phyloP scores from a whole-genome alignment of 2,888 invertebrate species.

The Dasysyrphus tricinctus region DNA sequence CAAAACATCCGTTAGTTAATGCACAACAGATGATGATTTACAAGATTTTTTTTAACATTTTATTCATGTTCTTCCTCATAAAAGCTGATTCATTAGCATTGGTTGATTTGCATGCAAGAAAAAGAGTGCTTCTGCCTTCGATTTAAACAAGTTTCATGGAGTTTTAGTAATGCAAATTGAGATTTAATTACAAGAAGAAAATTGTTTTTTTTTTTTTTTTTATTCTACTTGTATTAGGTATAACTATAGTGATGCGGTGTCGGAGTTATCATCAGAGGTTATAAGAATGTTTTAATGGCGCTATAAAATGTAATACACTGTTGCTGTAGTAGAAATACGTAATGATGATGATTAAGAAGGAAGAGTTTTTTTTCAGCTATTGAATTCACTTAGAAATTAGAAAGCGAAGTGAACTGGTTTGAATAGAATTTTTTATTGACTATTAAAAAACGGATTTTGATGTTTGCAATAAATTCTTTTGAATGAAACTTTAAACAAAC shows the following conservation, averaged over 20 bases:
- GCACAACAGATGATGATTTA: slow-evolving; percentile 28
- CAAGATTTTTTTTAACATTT: slow-evolving; percentile 1
- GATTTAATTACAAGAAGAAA: slow-evolving; percentile 39
- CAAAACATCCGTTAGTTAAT: slow-evolving; percentile 47
- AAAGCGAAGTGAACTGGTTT: slow-evolving; percentile 9
- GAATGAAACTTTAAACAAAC: not conserved
- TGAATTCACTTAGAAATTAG: slow-evolving; percentile 2
- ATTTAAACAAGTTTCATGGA: slow-evolving; percentile 13
- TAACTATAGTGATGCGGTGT: slow-evolving; percentile 16
- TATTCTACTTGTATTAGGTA: not conserved
- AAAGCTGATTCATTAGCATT: slow-evolving; percentile 40
- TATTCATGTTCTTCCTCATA: not conserved
- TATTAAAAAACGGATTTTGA: not conserved
- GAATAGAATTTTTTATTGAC: not conserved
- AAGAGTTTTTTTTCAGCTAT: not conserved
- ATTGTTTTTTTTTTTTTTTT: not conserved
- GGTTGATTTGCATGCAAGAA: slow-evolving; percentile 47
- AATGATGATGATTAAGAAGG: slow-evolving; percentile 12
- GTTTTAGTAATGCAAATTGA: slow-evolving; percentile 10
- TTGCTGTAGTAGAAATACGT: not conserved
- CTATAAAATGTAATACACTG: slow-evolving; percentile 16
- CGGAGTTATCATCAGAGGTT: not conserved
- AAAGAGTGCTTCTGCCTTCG: slow-evolving; percentile 22
- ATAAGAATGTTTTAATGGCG: not conserved
- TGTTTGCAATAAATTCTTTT: not conserved